Evolutionary conservation across 2,113 vertebrate species (phyloP).

Genomic region (Cathartes aura): DNA sequence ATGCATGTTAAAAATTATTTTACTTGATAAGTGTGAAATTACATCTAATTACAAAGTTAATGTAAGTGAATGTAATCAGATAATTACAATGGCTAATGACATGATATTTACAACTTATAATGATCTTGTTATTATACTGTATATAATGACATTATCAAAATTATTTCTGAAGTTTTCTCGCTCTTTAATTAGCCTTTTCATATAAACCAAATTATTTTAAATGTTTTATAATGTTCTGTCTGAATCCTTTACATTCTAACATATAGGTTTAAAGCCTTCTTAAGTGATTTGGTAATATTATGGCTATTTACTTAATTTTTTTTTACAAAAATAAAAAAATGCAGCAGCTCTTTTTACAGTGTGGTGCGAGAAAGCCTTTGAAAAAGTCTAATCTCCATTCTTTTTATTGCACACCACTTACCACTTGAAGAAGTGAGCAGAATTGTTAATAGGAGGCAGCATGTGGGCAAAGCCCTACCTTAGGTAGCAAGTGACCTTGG

Average conservation of each 20-base stretch:
- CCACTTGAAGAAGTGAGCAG: conserved; percentile 59
- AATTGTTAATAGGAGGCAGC: conserved; percentile 55
- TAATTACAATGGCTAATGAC: conserved; percentile 72
- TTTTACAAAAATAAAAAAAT: conserved; percentile 37
- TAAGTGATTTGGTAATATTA: conserved; percentile 60
- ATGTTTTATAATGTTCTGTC: conserved; percentile 40
- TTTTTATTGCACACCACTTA: conserved; percentile 65
- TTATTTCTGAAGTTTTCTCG: conserved; percentile 61
- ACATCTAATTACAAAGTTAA: conserved; percentile 74
- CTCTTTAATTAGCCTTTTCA: conserved; percentile 58
- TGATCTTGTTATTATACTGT: conserved; percentile 63
- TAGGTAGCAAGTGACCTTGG: conserved; percentile 48
- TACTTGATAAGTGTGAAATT: conserved; percentile 68
- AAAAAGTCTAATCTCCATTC: conserved; percentile 70
- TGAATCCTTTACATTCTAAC: conserved; percentile 33
- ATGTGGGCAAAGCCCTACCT: conserved; percentile 47
- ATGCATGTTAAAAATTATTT: background rate
- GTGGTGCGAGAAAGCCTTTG: conserved; percentile 56
- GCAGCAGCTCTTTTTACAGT: conserved; percentile 70
- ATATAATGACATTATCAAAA: conserved; percentile 68
- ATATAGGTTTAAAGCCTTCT: conserved; percentile 43
- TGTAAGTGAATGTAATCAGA: conserved; percentile 75
- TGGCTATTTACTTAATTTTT: conserved; percentile 56
- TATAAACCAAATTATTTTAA: conserved; percentile 58
- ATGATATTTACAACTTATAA: conserved; percentile 71